phyloP scores from a whole-genome alignment of 2,113 vertebrate genomes.

The Scomber japonicus region DNA sequence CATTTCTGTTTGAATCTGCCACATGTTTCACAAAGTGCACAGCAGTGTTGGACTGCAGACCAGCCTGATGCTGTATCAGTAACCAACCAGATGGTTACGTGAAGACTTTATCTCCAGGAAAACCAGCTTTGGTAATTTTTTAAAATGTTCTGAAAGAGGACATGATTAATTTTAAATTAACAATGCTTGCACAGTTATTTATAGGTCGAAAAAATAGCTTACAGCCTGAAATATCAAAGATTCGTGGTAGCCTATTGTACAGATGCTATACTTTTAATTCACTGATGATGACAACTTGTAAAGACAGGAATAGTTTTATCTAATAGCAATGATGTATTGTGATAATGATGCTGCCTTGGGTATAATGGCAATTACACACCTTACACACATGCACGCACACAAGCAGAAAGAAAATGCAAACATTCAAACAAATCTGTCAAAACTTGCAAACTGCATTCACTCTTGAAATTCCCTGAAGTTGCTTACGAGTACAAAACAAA shows the following conservation, averaged over 20 bases:
- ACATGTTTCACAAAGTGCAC: slow-evolving; percentile 44
- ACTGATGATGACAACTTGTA: neutral
- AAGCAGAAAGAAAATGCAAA: slow-evolving; percentile 15
- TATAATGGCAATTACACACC: neutral
- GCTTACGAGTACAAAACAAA: slow-evolving; percentile 50
- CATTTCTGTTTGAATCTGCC: neutral
- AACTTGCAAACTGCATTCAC: slow-evolving; percentile 49
- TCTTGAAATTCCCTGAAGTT: slow-evolving; percentile 78
- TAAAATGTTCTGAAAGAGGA: neutral
- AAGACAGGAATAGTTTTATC: neutral
- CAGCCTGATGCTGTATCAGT: slow-evolving; percentile 12
- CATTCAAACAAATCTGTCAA: slow-evolving; percentile 23
- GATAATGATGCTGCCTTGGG: slow-evolving; percentile 3
- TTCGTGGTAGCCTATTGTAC: neutral
- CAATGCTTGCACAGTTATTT: neutral
- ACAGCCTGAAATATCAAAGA: neutral
- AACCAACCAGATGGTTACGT: neutral
- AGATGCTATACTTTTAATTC: neutral
- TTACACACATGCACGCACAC: neutral
- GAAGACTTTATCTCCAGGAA: neutral
- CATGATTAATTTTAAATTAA: slow-evolving; percentile 3
- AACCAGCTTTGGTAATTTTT: slow-evolving; percentile 34
- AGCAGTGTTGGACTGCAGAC: slow-evolving; percentile 24
- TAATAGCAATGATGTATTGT: neutral
- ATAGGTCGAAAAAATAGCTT: neutral